Evolutionary conservation across 2,113 vertebrate genomes (phyloP), one percentile per base, ranked within the genome.

Genomic region (Corynorhinus townsendii): DNA sequence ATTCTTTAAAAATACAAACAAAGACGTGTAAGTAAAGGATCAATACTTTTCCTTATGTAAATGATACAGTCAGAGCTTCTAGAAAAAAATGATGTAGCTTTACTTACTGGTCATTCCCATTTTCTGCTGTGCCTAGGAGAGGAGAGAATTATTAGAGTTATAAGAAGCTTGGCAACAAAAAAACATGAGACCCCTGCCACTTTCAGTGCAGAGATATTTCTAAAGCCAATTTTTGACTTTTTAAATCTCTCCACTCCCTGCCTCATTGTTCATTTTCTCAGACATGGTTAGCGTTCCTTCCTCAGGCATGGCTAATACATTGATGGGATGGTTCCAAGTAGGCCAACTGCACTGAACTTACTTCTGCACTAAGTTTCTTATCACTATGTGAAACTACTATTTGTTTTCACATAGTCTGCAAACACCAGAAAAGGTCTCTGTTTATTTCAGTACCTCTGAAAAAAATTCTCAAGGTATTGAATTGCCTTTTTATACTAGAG

Each of bases 71-170:
- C 19, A 86, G n/a, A 76, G n/a, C 16, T 72, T 68, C n/a, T 30
- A 62, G 30, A 90, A 20, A 90, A 91, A 33, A 77, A 71, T 40
- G 73, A 11, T 11, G 56, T 24, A n/a, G 77, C 95, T 84, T 59
- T 93, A 98, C 98, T 91, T 98, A 98, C 98, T 98, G 98, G 91
- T 98, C 98, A 92, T 98, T 96, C 40, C 97, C 97, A 33, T 98
- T 98, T 87, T 98, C 98, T n/a, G 97, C 97, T 52, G 96, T 97
- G 81, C 98, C 98, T 98, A 93, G 71, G 96, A 97, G 66, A 97
- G 75, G 19, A 94, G 47, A 95, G 3, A 54, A 14, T 86, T 95
- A 89, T 94, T 92, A 95, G 38, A 96, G 62, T 17, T 94, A 33
- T 19, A 92, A 66, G 22, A 47, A 91, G 7, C 20, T 75, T 72